Percentiles rank a stretch among this genome's conserved stretches.
These are phyloP conservation scores for Apodemia zela DNA, from an alignment of 2,888 invertebrate species.

Conservation along the genomic window DNA sequence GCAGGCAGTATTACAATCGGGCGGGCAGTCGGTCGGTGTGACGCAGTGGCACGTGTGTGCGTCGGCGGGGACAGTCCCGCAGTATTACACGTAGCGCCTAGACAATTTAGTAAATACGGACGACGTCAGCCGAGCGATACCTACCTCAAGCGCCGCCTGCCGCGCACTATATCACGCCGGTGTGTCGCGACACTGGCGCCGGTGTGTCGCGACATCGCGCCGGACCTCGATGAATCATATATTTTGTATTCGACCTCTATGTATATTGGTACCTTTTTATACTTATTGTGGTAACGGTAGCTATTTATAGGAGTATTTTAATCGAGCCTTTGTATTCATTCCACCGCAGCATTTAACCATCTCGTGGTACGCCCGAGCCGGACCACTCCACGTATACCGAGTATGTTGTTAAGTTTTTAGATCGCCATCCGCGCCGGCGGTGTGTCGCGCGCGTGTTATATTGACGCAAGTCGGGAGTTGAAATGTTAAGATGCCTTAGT, in stretches of 20 bases:
- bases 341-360: not conserved
- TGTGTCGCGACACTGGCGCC: too few relatives aligned
- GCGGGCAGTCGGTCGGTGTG: not conserved
- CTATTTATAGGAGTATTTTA: not conserved
- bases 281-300: conserved; percentile 14
- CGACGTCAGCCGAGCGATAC: conserved; percentile 20
- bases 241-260: not conserved
- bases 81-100: too few relatives aligned
- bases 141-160: conserved; percentile 34
- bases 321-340: not conserved
- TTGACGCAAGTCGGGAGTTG: not conserved
- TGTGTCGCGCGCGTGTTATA: not conserved
- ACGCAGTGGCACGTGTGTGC: too few relatives aligned
- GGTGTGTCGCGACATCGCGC: too few relatives aligned
- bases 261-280: conserved; percentile 13
- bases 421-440: not conserved
- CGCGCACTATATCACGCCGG: too few relatives aligned
- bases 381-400: not conserved
- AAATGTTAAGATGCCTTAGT: conserved; percentile 8
- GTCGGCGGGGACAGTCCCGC: too few relatives aligned
- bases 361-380: not conserved
- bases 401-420: not conserved
- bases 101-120: not conserved
- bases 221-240: not conserved
- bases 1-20: not conserved